These are phyloP conservation scores for Pharmacophagus antenor DNA, from an alignment of 2,888 invertebrate species.

Conservation along the genomic window DNA sequence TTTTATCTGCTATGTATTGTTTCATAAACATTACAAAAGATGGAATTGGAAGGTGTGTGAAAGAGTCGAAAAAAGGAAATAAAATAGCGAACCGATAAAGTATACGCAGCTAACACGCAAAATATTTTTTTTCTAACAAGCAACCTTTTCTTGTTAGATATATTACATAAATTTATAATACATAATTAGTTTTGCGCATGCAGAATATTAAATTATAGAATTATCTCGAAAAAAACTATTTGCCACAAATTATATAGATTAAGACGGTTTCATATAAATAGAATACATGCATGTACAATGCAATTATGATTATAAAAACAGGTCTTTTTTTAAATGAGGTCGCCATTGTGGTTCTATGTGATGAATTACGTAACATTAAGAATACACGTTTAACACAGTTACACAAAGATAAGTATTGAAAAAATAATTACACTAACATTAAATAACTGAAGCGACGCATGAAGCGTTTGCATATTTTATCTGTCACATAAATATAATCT, in stretches of 20 bases:
- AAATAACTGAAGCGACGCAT: constrained; percentile 20
- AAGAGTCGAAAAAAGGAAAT: too few relatives aligned
- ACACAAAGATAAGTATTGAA: too few relatives aligned
- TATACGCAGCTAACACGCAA: not conserved
- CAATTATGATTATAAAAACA: not conserved
- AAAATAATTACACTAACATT: too few relatives aligned
- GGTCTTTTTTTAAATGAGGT: not conserved
- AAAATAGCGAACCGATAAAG: not conserved
- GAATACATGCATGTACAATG: not conserved
- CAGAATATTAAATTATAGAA: not conserved
- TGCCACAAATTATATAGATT: too few relatives aligned
- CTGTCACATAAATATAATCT: constrained; percentile 17
- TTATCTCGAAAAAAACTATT: not conserved
- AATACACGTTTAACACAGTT: too few relatives aligned
- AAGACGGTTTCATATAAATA: not conserved
- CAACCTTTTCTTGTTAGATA: not conserved
- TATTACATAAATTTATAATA: not conserved
- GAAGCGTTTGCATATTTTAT: constrained; percentile 9
- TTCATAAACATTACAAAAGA: too few relatives aligned
- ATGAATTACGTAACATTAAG: not conserved
- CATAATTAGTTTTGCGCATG: not conserved
- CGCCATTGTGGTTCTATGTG: not conserved
- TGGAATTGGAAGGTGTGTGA: too few relatives aligned
- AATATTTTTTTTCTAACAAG: not conserved
- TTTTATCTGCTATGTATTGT: too few relatives aligned